Evolutionary conservation across 2,113 vertebrate genomes (phyloP), one percentile per base, ranked within the genome.

Genomic region (Nycticryphes semicollaris): DNA sequence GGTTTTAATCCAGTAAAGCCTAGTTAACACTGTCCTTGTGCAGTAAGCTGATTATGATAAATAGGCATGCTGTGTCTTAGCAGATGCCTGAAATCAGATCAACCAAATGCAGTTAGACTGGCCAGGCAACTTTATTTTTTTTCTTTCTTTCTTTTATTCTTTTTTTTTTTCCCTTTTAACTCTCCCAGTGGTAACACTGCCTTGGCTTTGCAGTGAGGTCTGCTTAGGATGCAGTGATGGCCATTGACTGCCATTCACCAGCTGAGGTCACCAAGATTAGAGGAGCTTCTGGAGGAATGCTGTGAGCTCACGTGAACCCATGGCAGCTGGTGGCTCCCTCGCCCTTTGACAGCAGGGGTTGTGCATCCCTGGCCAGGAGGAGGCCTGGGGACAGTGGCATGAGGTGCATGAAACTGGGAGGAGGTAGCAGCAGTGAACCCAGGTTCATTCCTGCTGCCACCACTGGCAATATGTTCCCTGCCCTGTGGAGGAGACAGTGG

Each of bases 11-110:
- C 78, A 37, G 87, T 93, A 94, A 96, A 94, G 80, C 94, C 90
- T 97, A 95, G 96, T 97, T 97, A 97, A 97, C 96, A 39, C 93
- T 97, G 96, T 89, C 96, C 94, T 97, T 97, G 95, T 95, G 74
- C 80, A 70, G 86, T 97, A 97, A 97, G 86, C 95, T 97, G 96
- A 96, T 97, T 97, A 97, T 84, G 88, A 96, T 88, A 96, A 97
- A 97, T 51, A 96, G 73, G 88, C 92, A 94, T 95, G 92, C 89
- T 92, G 86, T 86, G 87, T 95, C 81, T 97, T 96, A 96, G 84
- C 94, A 97, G 93, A 90, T 0, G 37, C 90, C 94, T 95, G 94
- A 96, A 96, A 97, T 97, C 97, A 96, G 91, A 97, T 97, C 92
- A 97, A 62, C 72, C 66, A 81, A 97, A 95, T 94, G 95, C 78